Evolutionary conservation across 1,140 invertebrate genomes (phyloP).

Genomic region (Drosophila paulistorum): DNA sequence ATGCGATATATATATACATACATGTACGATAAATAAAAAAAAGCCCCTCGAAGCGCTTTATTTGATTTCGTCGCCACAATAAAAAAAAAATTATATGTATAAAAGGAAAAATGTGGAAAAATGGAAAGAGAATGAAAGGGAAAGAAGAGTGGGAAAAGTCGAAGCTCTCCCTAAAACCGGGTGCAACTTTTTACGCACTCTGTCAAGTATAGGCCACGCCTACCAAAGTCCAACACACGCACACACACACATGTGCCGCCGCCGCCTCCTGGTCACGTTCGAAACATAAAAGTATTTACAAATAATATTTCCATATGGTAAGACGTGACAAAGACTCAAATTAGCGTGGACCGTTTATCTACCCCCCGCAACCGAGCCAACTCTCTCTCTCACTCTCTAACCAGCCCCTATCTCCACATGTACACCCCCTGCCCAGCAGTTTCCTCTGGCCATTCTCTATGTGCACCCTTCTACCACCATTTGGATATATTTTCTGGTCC

Average conservation of each 20-base stretch:
- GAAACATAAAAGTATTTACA: conserved; percentile 82
- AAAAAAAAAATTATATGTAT: conserved; percentile 36
- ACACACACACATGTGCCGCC: conserved; percentile 50
- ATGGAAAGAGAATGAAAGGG: neutral
- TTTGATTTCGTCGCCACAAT: conserved; percentile 80
- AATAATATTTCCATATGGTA: conserved; percentile 83
- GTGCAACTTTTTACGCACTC: conserved; percentile 44
- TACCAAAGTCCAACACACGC: conserved; percentile 1
- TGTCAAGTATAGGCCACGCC: conserved; percentile 37
- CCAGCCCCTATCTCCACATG: neutral
- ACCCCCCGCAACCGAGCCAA: neutral
- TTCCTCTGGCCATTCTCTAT: neutral
- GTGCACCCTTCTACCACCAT: conserved; percentile 14
- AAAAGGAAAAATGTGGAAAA: neutral
- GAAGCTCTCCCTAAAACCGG: conserved; percentile 21
- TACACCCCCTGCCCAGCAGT: too few relatives aligned
- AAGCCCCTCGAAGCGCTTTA: conserved; percentile 65
- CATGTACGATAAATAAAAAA: conserved; percentile 10
- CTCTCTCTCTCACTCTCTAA: neutral
- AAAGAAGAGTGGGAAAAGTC: conserved; percentile 10
- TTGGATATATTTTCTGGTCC: conserved; percentile 32
- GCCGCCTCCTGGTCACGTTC: conserved; percentile 75
- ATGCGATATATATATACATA: conserved; percentile 24
- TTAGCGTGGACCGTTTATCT: conserved; percentile 79
- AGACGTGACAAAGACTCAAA: conserved; percentile 83